Evolutionary conservation across 2,113 vertebrate genomes (phyloP).

Genomic region (Brachyhypopomus occidentalis): DNA sequence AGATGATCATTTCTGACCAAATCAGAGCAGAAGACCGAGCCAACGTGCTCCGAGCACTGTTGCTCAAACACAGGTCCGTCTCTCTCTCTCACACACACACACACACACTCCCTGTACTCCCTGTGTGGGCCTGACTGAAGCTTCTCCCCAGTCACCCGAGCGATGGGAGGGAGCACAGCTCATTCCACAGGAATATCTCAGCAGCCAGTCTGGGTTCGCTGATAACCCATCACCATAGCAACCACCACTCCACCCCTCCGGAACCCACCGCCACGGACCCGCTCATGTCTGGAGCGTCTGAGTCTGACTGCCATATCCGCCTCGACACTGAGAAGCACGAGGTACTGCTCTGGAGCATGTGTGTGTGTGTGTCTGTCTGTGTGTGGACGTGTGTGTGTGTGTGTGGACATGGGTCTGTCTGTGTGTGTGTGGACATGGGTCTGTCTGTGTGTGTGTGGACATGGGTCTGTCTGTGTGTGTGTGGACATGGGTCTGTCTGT

Average conservation of each 20-base stretch:
- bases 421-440: no score
- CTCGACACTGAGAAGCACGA: slow-evolving; percentile 87
- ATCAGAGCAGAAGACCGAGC: slow-evolving; percentile 93
- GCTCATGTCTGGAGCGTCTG: slow-evolving; percentile 76
- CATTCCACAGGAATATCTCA: slow-evolving; percentile 94
- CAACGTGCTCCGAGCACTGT: slow-evolving; percentile 86
- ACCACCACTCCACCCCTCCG: slow-evolving; percentile 76
- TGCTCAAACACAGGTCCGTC: slow-evolving; percentile 56
- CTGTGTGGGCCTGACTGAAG: slow-evolving; percentile 29
- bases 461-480: not conserved
- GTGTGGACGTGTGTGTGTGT: not conserved
- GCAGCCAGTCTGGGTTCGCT: slow-evolving; percentile 90
- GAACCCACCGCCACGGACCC: slow-evolving; percentile 89
- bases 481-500: not conserved
- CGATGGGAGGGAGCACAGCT: slow-evolving; percentile 90
- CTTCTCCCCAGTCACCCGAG: slow-evolving; percentile 84
- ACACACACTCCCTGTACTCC: slow-evolving; percentile 14
- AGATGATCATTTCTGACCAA: slow-evolving; percentile 99
- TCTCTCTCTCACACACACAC: slow-evolving; percentile 8
- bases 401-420: no score
- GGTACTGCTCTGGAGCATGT: slow-evolving; percentile 34
- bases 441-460: not conserved
- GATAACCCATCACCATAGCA: slow-evolving; percentile 80
- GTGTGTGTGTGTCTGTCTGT: not conserved
- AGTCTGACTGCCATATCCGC: slow-evolving; percentile 67